phyloP scores from a whole-genome alignment of 2,113 vertebrate species.

The Callocephalon fimbriatum region DNA sequence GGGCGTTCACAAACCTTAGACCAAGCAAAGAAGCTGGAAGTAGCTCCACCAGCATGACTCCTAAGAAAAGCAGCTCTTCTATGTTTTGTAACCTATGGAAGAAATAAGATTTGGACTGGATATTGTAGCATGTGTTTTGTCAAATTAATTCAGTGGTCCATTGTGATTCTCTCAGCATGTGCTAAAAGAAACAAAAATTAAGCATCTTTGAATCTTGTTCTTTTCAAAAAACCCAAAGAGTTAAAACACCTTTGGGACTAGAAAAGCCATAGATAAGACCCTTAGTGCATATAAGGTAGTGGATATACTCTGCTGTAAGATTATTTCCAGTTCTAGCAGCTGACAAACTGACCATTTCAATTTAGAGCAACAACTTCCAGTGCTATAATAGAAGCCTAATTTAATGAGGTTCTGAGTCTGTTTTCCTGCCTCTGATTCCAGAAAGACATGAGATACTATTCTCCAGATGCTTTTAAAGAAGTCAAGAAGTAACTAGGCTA shows the following conservation, averaged over 20 bases:
- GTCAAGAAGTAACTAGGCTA: background rate
- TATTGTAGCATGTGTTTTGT: background rate
- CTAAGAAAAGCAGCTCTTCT: background rate
- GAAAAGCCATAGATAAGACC: background rate
- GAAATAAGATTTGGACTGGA: background rate
- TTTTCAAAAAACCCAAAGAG: background rate
- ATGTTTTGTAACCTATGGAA: background rate
- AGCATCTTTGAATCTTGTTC: background rate
- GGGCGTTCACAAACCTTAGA: background rate
- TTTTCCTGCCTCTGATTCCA: conserved; percentile 14
- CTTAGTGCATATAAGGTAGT: background rate
- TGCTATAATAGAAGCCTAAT: background rate
- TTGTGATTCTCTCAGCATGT: background rate
- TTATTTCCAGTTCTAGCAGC: background rate
- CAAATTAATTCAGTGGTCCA: background rate
- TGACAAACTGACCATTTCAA: background rate
- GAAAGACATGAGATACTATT: conserved; percentile 2
- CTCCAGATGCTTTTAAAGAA: conserved; percentile 5
- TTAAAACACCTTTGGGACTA: background rate
- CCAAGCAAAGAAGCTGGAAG: background rate
- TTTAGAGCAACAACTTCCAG: conserved; percentile 1
- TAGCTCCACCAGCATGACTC: background rate
- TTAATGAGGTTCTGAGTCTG: background rate
- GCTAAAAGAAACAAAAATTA: background rate
- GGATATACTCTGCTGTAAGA: background rate